Evolutionary conservation across 2,797 vertebrate genomes (phyloP), one percentile per base, ranked within the genome.

Genomic region (Thalassophryne amazonica): DNA sequence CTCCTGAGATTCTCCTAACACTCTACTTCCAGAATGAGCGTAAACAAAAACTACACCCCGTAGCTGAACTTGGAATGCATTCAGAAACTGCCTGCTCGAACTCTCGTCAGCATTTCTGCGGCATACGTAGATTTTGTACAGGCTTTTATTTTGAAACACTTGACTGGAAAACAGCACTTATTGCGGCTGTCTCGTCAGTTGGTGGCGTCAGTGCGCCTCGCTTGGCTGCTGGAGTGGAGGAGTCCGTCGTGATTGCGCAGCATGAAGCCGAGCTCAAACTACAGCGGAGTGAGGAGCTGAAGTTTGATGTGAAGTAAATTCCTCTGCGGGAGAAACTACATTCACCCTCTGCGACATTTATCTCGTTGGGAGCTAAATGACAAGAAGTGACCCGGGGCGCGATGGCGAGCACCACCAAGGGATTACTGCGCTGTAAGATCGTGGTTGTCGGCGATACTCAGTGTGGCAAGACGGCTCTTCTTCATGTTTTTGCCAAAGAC

Each of bases 401-500:
- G 60, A 96, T 96, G 94, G 94, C 94, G 87, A 91, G 86, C 69
- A n/a, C n/a, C n/a, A n/a, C n/a, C n/a, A 88, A 89, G 19, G 92
- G 91, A 75, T 81, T 90, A 74, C 90, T 91, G 31, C 94, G 93
- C 69, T 97, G 95, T 81, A 98, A 98, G 84, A 92, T 98, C 41
- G 95, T 97, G 81, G 94, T 97, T 76, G 94, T 98, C 33, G 95
- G 95, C 11, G 95, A 97, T 61, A 89, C 92, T 37, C 90, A 94
- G 84, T 95, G 94, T 89, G 95, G 95, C 39, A 98, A 98, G 86
- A 98, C 94, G 3, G 93, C 95, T 69, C 88, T 98, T 67, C 91
- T 97, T 29, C 94, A 97, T 74, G 95, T 98, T 70, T 97, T 97
- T 73, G 94, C 95, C 69, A 98, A 98, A 89, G 94, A 97, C 75